These are phyloP conservation scores for Cryptus armator DNA, from an alignment of 2,888 invertebrate species.

Conservation along the genomic window DNA sequence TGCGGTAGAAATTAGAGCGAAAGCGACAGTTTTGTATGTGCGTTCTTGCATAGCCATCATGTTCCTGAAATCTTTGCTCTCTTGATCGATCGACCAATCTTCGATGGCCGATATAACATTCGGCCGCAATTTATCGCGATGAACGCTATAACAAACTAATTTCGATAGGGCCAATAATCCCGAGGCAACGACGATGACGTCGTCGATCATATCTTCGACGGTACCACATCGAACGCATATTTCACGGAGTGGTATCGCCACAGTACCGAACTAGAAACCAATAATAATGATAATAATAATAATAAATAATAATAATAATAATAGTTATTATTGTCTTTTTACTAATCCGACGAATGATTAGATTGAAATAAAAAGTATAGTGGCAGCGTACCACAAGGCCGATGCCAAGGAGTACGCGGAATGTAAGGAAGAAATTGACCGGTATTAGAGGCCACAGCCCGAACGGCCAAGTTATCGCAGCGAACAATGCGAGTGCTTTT, in stretches of 20 bases:
- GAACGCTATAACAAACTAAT: slow-evolving; percentile 68
- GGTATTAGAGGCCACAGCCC: slow-evolving; percentile 71
- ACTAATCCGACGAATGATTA: not conserved
- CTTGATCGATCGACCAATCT: slow-evolving; percentile 71
- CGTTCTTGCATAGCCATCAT: slow-evolving; percentile 70
- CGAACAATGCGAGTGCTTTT: slow-evolving; percentile 69
- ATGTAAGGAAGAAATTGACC: slow-evolving; percentile 66
- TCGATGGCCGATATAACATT: slow-evolving; percentile 70
- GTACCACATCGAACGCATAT: slow-evolving; percentile 72
- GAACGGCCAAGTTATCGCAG: slow-evolving; percentile 69
- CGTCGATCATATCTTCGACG: slow-evolving; percentile 73
- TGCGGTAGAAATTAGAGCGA: slow-evolving; percentile 63
- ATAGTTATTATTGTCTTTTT: not conserved
- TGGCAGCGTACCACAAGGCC: slow-evolving; percentile 60
- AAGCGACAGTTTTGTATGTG: slow-evolving; percentile 62
- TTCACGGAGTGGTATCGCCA: slow-evolving; percentile 68
- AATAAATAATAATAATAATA: no score
- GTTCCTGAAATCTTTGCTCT: slow-evolving; percentile 60
- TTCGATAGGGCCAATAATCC: slow-evolving; percentile 72
- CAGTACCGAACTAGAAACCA: slow-evolving; percentile 62
- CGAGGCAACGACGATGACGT: slow-evolving; percentile 70
- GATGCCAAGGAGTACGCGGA: slow-evolving; percentile 65
- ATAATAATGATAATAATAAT: slow-evolving; percentile 19
- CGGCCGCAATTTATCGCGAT: slow-evolving; percentile 70
- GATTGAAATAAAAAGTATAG: not conserved